phyloP scores from a whole-genome alignment of 2,113 vertebrate genomes.

The Calypte anna region DNA sequence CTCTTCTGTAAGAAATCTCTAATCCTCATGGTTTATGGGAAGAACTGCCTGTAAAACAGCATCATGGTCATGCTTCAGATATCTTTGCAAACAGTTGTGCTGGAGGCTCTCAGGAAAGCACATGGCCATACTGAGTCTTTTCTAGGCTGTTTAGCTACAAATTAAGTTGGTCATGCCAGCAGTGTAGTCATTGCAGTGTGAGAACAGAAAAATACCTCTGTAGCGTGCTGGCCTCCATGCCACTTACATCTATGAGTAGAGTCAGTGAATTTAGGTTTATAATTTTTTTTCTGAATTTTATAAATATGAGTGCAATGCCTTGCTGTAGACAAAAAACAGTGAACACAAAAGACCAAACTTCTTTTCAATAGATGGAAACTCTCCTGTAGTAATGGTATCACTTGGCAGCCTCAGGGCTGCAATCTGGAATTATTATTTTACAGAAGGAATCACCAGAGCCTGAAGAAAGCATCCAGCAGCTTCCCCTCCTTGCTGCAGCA shows the following conservation, averaged over 20 bases:
- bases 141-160: background rate
- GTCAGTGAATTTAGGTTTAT: background rate
- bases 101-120: background rate
- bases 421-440: background rate
- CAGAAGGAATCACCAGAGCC: background rate
- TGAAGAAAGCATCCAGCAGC: background rate
- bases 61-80: background rate
- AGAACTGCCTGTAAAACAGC: background rate
- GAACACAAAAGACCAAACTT: background rate
- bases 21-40: background rate
- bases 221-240: background rate
- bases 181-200: rapidly evolving
- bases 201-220: background rate
- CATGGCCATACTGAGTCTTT: background rate
- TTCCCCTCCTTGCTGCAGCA: background rate
- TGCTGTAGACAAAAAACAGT: background rate
- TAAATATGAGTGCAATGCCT: background rate
- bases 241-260: background rate
- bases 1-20: background rate
- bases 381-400: background rate
- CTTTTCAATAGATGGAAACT: background rate
- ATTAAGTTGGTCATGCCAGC: background rate
- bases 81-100: background rate
- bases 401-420: background rate
- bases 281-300: background rate